Base-by-base conservation (phyloP, 1,140 invertebrate genomes). In the Diplogasteroides magnus region DNA sequence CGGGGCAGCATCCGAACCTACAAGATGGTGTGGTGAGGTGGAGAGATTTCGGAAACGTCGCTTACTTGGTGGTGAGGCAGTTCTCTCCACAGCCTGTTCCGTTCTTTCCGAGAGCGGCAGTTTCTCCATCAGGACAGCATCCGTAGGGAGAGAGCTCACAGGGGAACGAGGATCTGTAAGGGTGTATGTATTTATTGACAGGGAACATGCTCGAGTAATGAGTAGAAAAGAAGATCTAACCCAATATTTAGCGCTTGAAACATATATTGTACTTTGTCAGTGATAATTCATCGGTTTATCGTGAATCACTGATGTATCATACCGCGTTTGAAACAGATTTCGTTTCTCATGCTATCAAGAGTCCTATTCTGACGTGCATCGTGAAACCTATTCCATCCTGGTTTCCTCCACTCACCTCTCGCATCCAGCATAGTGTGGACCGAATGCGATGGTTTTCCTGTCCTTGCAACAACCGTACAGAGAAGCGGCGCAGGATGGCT, bases 51-150 rank as follows among this genome's bases (percentile, higher is more conserved):
- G 31, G 2, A 14, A 48, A 2, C 23, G 2, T 65, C 48, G 3
- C 66, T 67, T 57, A 78, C 67, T 82, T 83, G 59, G 80, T 82
- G 57, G 82, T 64, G 25, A 83, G 73, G 69, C 80, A 82, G 63
- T 77, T 74, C 27, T 74, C 79, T 19, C 80, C 78, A 76, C 86
- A 87, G 27, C 86, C 87, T 32, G 83, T 81, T 63, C 82, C 77
- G 68, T 86, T 83, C 26, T 83, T 83, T 14, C 92, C 93, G 77
- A 89, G 86, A 0, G 93, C 89, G 15, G 88, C 84, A 3, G 89
- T 91, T 68, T 88, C 86, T 37, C 89, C 89, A 83, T 94, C 92
- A 37, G 89, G 88, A 80, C 92, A 94, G 80, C 92, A 95, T 27
- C 91, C 91, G 83, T 87, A 90, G 37, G 67, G 68, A 1, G 79